These are phyloP conservation scores for Leptinotarsa lineolata DNA, from an alignment of 1,140 invertebrate species.

Conservation along the genomic window DNA sequence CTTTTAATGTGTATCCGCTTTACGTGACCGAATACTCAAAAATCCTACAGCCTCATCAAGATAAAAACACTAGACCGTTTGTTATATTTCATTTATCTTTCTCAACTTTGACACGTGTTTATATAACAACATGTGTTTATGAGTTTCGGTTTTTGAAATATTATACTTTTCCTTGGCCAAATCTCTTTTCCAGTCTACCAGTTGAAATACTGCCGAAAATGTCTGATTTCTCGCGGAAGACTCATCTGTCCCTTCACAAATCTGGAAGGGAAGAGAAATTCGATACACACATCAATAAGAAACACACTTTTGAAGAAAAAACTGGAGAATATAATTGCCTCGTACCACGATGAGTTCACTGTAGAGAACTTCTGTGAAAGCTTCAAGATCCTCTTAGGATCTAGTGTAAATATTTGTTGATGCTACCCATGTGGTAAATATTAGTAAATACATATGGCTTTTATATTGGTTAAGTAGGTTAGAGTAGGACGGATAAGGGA, in stretches of 20 bases:
- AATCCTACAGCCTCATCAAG: conserved; percentile 17
- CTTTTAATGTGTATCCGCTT: conserved; percentile 33
- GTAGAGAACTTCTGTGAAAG: conserved; percentile 19
- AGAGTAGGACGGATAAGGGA: conserved; percentile 33
- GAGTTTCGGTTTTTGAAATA: conserved; percentile 26
- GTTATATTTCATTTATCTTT: conserved; percentile 44
- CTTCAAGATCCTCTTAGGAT: conserved; percentile 23
- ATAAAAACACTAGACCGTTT: conserved; percentile 38
- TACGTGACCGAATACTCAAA: conserved; percentile 11
- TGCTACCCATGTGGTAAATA: conserved; percentile 52
- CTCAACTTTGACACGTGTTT: conserved; percentile 44
- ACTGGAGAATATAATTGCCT: conserved; percentile 15
- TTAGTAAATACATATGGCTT: conserved; percentile 53
- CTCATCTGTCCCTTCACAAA: background rate
- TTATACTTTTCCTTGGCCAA: conserved; percentile 25
- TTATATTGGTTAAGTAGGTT: conserved; percentile 46
- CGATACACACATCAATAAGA: conserved; percentile 35
- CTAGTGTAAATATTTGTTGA: conserved; percentile 43
- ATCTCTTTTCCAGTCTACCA: conserved; percentile 19
- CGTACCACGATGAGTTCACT: conserved; percentile 30
- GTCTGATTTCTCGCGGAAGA: background rate
- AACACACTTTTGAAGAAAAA: conserved; percentile 33
- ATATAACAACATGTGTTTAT: conserved; percentile 40
- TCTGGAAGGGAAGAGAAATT: conserved; percentile 34
- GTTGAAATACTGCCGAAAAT: background rate